Evolutionary conservation across 30 jellyfish, hydroid and myxozoan species (phyloP), one percentile per base, ranked within the genome.

Genomic region (Sanderia malayensis): DNA sequence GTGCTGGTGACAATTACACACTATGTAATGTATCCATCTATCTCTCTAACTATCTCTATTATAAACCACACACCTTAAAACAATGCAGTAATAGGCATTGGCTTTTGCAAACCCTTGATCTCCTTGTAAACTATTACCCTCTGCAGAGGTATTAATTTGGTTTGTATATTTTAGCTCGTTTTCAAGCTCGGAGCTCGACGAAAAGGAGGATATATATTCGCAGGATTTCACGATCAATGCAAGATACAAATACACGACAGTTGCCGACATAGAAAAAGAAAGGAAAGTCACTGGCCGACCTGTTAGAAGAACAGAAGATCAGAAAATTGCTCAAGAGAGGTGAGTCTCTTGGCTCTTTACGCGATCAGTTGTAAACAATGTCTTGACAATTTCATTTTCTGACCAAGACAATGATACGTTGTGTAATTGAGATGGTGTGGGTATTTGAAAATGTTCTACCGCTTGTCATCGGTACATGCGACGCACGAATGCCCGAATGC

Each of bases 161-260:
- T n/a, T n/a, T n/a, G n/a, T 49, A 49, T 49, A 4, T 49, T 49
- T 24, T 24, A 49, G 64, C 27, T 9, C 64, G 24, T 49, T 49
- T 2, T 49, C 64, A 49, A 49, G 64, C 64, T 49, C 27, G 18
- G 64, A 49, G 18, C 7, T 9, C 18, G 24, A 18, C 7, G 23
- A 15, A 19, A 24, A 49, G 2, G 27, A 19, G 11, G 27, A 49
- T 4, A 4, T 24, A 49, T 18, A 4, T 49, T 49, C 64, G 24
- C 25, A 49, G 23, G 27, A 49, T 4, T 7, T 49, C 3, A 49
- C 8, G 7, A 9, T 49, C 24, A 49, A 49, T 19, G 18, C 8
- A 24, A 49, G 64, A 49, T 49, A 49, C 64, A 49, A 24, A 49
- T 49, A 49, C 64, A 49, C 64, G 24, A 49, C 8, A 18, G 24